Evolutionary conservation across 2,113 vertebrate genomes (phyloP), one percentile per base, ranked within the genome.

Genomic region (Picathartes gymnocephalus): DNA sequence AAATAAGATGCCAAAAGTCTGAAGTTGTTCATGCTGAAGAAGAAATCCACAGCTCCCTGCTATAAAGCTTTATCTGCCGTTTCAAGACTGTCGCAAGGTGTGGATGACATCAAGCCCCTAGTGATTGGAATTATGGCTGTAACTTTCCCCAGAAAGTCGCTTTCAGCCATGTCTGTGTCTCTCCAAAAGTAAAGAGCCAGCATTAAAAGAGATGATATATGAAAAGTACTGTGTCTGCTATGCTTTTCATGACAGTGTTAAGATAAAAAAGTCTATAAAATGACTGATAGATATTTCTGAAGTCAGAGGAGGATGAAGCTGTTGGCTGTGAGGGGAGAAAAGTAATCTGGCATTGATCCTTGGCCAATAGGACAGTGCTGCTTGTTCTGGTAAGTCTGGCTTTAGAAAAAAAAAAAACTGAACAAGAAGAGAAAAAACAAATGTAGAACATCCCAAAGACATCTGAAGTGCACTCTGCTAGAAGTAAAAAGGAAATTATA

Each of bases 201-300:
- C 39, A 39, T 61, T 77, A 65, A 82, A 76, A 65, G 62, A 91
- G 35, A 11, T 53, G 50, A 72, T 82, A 40, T 1, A 48, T 56
- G 69, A 50, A 65, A 87, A 79, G 6, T 25, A n/a, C 27, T 71
- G 35, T 82, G n/a, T 77, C 68, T 91, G 18, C 27, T 82, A 73
- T 87, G 21, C n/a, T 45, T 37, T 84, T 77, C 56, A n/a, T 77
- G 28, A 45, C 30, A 40, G 28, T 18, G 20, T 60, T 81, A 68
- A 51, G 76, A 66, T 60, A 64, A 71, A 76, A 51, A 81, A 10
- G 22, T 50, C 58, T 89, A 25, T 44, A 57, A 84, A 93, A 50
- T 58, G 5, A 48, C 39, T 81, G 65, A 57, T 39, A 61, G 57
- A 18, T 91, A 76, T 93, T 92, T 92, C 39, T 82, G 61, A 85